phyloP scores from a whole-genome alignment of 2,113 vertebrate species.

The Clarias gariepinus region DNA sequence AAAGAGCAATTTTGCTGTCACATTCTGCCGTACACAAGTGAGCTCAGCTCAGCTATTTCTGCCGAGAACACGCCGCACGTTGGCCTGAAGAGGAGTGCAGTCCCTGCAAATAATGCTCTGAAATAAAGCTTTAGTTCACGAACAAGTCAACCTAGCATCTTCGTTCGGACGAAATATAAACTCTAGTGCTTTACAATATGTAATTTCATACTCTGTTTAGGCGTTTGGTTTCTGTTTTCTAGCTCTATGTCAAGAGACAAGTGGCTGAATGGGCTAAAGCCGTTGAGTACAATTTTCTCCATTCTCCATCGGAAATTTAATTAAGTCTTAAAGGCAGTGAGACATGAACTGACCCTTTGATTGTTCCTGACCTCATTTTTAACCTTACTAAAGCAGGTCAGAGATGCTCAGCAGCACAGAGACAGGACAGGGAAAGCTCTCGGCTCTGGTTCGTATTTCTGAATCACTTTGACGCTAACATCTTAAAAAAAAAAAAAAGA shows the following conservation, averaged over 20 bases:
- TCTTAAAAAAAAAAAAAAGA: not conserved
- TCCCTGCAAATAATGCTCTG: conserved; percentile 47
- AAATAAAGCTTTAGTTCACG: conserved; percentile 26
- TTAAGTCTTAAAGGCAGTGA: conserved; percentile 28
- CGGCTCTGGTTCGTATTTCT: conserved; percentile 25
- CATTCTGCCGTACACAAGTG: conserved; percentile 54
- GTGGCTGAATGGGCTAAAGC: not conserved
- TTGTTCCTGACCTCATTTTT: conserved; percentile 34
- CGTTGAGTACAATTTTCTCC: conserved; percentile 5
- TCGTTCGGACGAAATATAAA: not conserved
- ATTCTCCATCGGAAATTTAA: conserved; percentile 28
- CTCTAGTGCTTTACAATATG: not conserved
- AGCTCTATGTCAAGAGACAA: not conserved
- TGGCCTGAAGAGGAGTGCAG: conserved; percentile 44
- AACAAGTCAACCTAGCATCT: not conserved
- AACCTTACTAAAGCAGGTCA: conserved; percentile 25
- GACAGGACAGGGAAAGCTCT: conserved; percentile 16
- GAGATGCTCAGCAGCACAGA: not conserved
- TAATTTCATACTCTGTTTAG: not conserved
- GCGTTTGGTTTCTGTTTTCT: not conserved
- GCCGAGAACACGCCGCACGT: conserved; percentile 16
- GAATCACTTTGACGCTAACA: conserved; percentile 18
- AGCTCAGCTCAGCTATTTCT: conserved; percentile 53
- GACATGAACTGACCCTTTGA: conserved; percentile 37
- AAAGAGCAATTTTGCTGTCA: conserved; percentile 53